Evolutionary conservation across 2,888 invertebrate species (phyloP).

Genomic region (Nymphalis urticae): DNA sequence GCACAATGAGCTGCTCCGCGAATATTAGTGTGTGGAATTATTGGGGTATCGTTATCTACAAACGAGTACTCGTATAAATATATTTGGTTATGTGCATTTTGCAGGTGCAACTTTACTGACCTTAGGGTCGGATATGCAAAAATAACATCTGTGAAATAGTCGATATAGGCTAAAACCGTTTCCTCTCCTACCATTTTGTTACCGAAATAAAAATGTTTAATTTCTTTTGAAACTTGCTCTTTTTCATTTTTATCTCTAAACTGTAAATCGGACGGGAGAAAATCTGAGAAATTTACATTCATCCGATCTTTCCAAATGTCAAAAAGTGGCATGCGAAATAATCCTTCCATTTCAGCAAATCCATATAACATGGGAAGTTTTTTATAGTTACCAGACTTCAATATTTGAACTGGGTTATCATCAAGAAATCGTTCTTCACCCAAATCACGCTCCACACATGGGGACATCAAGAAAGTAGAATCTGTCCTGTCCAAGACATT

Average conservation of each 20-base stretch:
- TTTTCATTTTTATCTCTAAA: conserved; percentile 50
- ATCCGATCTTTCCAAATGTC: conserved; percentile 49
- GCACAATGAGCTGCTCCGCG: conserved; percentile 51
- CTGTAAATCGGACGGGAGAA: conserved; percentile 53
- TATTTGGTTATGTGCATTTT: conserved; percentile 44
- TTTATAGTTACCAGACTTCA: conserved; percentile 43
- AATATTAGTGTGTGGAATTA: conserved; percentile 45
- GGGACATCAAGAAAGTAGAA: conserved; percentile 43
- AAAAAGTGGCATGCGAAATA: conserved; percentile 45
- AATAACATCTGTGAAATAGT: conserved; percentile 56
- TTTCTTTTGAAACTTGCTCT: conserved; percentile 44
- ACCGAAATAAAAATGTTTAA: conserved; percentile 56
- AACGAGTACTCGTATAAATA: conserved; percentile 55
- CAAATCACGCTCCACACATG: conserved; percentile 45
- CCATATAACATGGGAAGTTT: conserved; percentile 56
- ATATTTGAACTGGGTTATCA: conserved; percentile 50
- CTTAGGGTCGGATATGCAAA: conserved; percentile 47
- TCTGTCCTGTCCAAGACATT: conserved; percentile 39
- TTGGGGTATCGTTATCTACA: conserved; percentile 43
- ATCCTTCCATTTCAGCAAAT: conserved; percentile 52
- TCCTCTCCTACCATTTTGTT: conserved; percentile 39
- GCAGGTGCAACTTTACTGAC: conserved; percentile 43
- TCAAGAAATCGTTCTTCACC: conserved; percentile 48
- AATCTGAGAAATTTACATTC: conserved; percentile 59
- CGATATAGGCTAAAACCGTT: conserved; percentile 39